Percentiles rank a stretch among this genome's conserved stretches.
phyloP scores from a whole-genome alignment of 1,140 invertebrate genomes.

The Listronotus oregonensis region DNA sequence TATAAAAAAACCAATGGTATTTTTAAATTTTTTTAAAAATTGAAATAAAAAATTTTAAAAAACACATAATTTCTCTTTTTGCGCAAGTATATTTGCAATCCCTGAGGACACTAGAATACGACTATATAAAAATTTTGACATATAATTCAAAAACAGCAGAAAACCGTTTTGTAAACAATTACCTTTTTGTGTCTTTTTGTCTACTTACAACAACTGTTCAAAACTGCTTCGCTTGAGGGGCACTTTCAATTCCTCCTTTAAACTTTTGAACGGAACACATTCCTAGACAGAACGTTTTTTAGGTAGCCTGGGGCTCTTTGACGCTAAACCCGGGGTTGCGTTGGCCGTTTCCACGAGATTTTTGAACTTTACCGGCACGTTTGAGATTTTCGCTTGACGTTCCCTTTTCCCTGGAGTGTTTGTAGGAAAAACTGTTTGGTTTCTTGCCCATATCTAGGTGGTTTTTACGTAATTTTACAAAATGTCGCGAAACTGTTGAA shows the following conservation, averaged over 20 bases:
- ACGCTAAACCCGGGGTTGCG: slow-evolving; percentile 36
- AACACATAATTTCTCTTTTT: no score
- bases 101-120: no score
- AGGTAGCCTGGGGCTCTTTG: slow-evolving; percentile 42
- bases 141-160: no score
- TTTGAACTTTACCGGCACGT: slow-evolving; percentile 40
- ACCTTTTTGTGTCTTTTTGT: no score
- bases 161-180: no score
- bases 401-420: slow-evolving; percentile 5
- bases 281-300: slow-evolving; percentile 42
- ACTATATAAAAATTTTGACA: no score
- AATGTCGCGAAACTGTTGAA: no score
- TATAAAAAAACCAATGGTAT: no score
- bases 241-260: slow-evolving; percentile 44
- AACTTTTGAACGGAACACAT: slow-evolving; percentile 46
- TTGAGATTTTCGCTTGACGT: slow-evolving; percentile 38
- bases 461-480: no score
- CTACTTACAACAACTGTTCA: slow-evolving; percentile 38
- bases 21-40: no score
- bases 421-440: slow-evolving; percentile 16
- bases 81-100: no score
- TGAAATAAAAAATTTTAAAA: no score
- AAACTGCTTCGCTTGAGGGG: slow-evolving; percentile 48
- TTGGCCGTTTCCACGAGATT: slow-evolving; percentile 40
- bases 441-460: not conserved